Base-by-base conservation (phyloP, 2,888 invertebrate genomes). In the Folsomia candida region DNA sequence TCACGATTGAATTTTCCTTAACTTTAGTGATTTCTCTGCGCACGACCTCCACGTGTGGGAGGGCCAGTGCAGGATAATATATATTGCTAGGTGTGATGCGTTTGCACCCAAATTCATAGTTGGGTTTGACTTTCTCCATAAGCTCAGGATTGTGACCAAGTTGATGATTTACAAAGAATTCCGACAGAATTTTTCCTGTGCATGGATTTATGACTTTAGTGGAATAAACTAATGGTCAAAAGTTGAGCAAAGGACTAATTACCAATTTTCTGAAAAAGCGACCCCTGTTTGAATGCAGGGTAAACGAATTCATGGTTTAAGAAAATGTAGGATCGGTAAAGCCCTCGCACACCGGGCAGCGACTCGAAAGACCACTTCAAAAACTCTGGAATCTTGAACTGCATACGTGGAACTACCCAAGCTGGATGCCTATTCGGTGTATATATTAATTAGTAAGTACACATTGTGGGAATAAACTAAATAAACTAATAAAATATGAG, bases 71-170 rank as follows among this genome's bases (percentile, higher is more conserved):
- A 18, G 71, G 71, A 61, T 74, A 77, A 57, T 74, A 79, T 1
- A 70, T 64, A 28, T 71, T 64, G 9, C 76, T 76, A 2, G 72
- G 67, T 0, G 70, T 61, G 37, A 76, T 54, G 20, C 77, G 66
- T 60, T 79, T 79, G 58, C 79, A 79, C 1, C 76, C 77, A 22
- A 77, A 63, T 9, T 51, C 18, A 47, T 79, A 79, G 14, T 69
- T 70, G 4, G 79, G 77, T 1, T 37, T 66, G 0, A 77, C 54
- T 47, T 74, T 75, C 22, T 71, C 66, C 2, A 51, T 9, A 2
- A 72, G 51, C 24, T 68, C 65, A 3, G 71, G 68, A 58, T 75
- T 47, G 18, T 67, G 54, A 0, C 27, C 4, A 20, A 74, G 22
- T 54, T 70, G 66, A 11, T 67, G 51, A 14, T 63, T 68, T 62